Base-by-base conservation (phyloP, 2,888 invertebrate species). In the Ochropacha duplaris region DNA sequence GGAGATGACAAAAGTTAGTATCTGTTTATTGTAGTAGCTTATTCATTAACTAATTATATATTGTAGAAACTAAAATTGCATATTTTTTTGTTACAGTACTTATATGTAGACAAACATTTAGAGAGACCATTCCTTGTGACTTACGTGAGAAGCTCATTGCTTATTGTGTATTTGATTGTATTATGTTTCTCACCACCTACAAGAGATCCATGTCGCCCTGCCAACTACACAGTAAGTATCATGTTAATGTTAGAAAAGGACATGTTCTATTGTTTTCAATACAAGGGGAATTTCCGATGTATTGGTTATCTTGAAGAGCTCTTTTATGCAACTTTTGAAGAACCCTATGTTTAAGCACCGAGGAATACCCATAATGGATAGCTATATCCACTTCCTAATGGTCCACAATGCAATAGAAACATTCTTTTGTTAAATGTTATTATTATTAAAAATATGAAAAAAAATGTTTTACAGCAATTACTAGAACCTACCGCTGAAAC, bases 91-190 rank as follows among this genome's bases (percentile, higher is more conserved):
- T 52, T 95, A 58, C 93, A 98, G 98, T 97, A 96, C 86, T 94
- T 98, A 65, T 97, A 97, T 84, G 94, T 94, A 75, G 96, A 97
- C 89, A 96, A 97, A 81, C 94, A 96, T 61, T 97, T 96, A 81
- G 96, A 98, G 79, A 98, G 99, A 81, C 99, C 99, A 54, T 99
- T 99, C 91, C 98, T 99, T 88, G 97, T 96, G 76, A 98, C 99
- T 22, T 99, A 99, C 87, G 94, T 98, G 62, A 98, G 99, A 89
- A 98, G 98, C 59, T 98, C 98, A 39, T 95, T 99, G 95, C 97
- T 99, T 78, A 96, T 97, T 60, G 92, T 99, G 65, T 99, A 99
- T 88, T 94, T 99, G 69, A 87, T 98, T 74, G 96, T 98, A 50
- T 95, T 98, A 76, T 95, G 98, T 71, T 95, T 98, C 73, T 96